A percentile compares a stretch with the other conserved stretches of the same genome.
Evolutionary conservation across 2,113 vertebrate genomes (phyloP).

Genomic region (Morone saxatilis): DNA sequence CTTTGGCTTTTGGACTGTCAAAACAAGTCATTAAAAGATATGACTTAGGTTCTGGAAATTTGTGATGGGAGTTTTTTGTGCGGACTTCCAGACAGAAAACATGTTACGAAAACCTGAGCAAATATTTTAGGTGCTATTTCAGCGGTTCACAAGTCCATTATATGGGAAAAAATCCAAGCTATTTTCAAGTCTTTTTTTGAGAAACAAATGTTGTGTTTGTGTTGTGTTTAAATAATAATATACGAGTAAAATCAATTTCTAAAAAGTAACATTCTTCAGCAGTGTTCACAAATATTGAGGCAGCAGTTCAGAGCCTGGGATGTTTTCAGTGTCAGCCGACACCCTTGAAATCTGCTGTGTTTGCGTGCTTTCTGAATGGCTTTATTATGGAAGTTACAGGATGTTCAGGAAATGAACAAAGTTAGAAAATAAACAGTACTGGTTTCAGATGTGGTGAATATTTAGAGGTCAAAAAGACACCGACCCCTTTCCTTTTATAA

Average conservation of each 20-base stretch:
- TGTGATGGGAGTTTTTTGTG: neutral
- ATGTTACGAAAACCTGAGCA: neutral
- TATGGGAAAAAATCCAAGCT: neutral
- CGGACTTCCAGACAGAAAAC: neutral
- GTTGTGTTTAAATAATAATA: neutral
- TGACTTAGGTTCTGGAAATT: neutral
- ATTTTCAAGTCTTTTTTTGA: neutral
- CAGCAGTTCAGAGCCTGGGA: neutral
- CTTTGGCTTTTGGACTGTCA: neutral
- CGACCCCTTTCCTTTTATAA: slow-evolving; percentile 17
- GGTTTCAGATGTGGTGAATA: slow-evolving; percentile 63
- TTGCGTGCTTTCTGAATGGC: slow-evolving; percentile 1
- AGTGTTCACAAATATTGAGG: slow-evolving; percentile 14
- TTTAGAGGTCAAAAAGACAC: slow-evolving; percentile 44
- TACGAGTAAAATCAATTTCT: neutral
- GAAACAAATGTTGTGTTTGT: neutral
- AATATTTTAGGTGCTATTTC: neutral
- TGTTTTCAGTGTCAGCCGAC: slow-evolving; percentile 41
- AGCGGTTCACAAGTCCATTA: neutral
- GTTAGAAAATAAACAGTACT: slow-evolving; percentile 68
- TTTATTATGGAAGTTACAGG: slow-evolving; percentile 29
- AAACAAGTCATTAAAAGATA: neutral
- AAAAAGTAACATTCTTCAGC: slow-evolving; percentile 11
- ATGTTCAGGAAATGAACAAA: slow-evolving; percentile 56
- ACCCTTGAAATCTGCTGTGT: slow-evolving; percentile 26